Evolutionary conservation across 1,140 invertebrate genomes (phyloP), one percentile per base, ranked within the genome.

Genomic region (Eueides isabella): DNA sequence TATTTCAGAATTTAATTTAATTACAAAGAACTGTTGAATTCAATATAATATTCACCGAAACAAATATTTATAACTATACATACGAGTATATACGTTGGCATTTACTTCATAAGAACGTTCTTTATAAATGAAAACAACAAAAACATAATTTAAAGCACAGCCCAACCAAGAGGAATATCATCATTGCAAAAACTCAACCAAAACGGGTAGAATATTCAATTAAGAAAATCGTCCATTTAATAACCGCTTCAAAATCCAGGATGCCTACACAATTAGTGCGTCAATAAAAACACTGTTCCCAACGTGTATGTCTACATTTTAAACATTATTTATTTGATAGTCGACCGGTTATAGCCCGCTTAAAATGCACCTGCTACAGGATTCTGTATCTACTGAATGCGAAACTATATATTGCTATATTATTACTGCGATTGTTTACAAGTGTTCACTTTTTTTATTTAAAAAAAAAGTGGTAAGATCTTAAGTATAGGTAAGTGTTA

Each of bases 221-320:
- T 55, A 55, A 26, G 26, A 55, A 19, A 55, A 26, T 55, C 16
- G 29, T 33, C 29, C 1, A 67, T 31, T 72, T 72, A 61, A 72
- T 61, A 38, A 26, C 7, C 38, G 41, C 44, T 28, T 26, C 23
- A 41, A 61, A 72, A 72, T 48, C 48, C 48, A 29, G 63, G 41
- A 48, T 23, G 64, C 71, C 55, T 35, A 72, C 61, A 66, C 66
- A 65, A 72, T 72, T 72, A 72, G 29, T 64, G 55, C 63, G 38
- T 72, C 71, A 72, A 72, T 72, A 72, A 72, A 72, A 72, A 72
- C 63, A 29, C 62, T 6, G 30, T 61, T n/a, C 30, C 48, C n/a
- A 30, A 61, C 38, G 26, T 66, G 28, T 26, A 44, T 28, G 38
- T 14, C 61, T 65, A 71, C 70, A 65, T 44, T 65, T 71, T 71